Base-by-base conservation (phyloP, 2,888 invertebrate species). In the Chelonus formosanus region DNA sequence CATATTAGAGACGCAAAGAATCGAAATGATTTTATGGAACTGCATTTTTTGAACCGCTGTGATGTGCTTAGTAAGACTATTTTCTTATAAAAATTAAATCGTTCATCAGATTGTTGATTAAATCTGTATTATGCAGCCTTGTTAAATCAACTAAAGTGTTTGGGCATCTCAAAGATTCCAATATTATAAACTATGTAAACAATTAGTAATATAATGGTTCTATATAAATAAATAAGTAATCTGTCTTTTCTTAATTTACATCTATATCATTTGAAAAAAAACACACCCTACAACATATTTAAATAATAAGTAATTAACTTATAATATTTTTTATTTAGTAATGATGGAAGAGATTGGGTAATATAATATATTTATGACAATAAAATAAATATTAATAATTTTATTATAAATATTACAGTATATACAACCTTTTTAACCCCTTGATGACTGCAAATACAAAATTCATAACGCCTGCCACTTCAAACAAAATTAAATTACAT, bases 21-120 rank as follows among this genome's bases (percentile, higher is more conserved):
- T 7, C 48, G 3, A 47, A 68, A 72, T 72, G 67, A 74, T 73
- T 71, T 72, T 70, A 75, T 69, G 71, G 71, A 77, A 78, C 71
- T 77, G 77, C 78, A 80, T 79, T 80, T 80, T 72, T 59, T 75
- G 76, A 77, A 74, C 75, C 73, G 71, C 77, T 80, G 77, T 78
- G 78, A 80, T 80, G 77, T 73, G 72, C 70, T 77, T 76, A 74
- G 71, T 74, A 73, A 76, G 74, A 77, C 70, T 78, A 78, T 79
- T 78, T 79, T 66, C 76, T 75, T 71, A 58, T 10, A 71, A 72
- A 73, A 20, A 20, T 20, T 20, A 20, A 20, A 20, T 20, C 20
- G 20, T 20, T 20, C 20, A 52, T 31, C 45, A 55, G 44, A 60
- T 62, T 32, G 34, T 8, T 4, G 20, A 48, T 54, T 35, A 50